These are phyloP conservation scores for Xestia ashworthii DNA, from an alignment of 2,888 invertebrate species.

Conservation along the genomic window DNA sequence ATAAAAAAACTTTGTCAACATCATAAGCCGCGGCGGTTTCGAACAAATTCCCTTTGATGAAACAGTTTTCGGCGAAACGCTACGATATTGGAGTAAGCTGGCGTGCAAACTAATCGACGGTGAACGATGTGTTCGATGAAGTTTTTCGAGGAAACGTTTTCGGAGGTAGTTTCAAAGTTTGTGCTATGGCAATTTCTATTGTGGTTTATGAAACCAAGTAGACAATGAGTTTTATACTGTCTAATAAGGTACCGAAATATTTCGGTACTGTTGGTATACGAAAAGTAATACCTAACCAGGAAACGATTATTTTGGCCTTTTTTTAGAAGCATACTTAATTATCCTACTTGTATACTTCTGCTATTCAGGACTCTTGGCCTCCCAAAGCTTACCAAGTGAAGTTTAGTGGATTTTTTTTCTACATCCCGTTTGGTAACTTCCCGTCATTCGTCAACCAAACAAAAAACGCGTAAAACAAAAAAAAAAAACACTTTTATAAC, in stretches of 20 bases:
- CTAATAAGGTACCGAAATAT: background rate
- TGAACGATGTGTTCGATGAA: slow-evolving; percentile 18
- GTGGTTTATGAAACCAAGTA: background rate
- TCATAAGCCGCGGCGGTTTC: slow-evolving; percentile 1
- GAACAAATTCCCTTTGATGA: slow-evolving; percentile 3
- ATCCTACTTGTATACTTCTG: background rate
- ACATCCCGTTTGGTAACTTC: too few species aligned
- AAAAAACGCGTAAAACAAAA: too few species aligned
- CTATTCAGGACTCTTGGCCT: too few species aligned
- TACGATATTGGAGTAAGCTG: slow-evolving; percentile 44
- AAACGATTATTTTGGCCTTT: background rate
- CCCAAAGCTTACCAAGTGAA: too few species aligned
- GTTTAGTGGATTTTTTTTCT: too few species aligned
- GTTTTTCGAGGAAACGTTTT: background rate
- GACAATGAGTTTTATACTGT: background rate
- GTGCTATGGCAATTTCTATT: background rate
- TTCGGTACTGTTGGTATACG: background rate
- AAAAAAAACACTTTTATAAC: too few species aligned
- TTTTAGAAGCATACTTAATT: background rate
- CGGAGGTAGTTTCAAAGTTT: background rate
- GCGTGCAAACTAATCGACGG: slow-evolving; percentile 31
- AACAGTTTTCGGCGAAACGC: slow-evolving; percentile 12
- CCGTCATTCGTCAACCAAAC: too few species aligned
- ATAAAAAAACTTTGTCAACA: slow-evolving; percentile 29
- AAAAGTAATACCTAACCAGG: background rate